Base-by-base conservation (phyloP, 2,797 vertebrate species). In the Coranthus polyacanthus region DNA sequence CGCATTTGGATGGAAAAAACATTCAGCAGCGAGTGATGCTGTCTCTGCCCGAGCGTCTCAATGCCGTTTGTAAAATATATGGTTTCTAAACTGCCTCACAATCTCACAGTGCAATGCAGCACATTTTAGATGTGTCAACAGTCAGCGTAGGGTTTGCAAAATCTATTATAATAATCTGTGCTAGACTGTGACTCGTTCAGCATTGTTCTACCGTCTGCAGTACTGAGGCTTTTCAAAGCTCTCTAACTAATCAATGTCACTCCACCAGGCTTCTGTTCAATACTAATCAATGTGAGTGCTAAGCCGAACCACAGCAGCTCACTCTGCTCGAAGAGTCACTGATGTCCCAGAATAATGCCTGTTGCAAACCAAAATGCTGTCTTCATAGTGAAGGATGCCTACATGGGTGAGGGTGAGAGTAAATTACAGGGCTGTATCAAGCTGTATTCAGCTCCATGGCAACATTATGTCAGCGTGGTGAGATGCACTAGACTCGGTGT, bases 201-300 rank as follows among this genome's bases (percentile, higher is more conserved):
- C 41, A 12, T n/a, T 38, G 55, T 66, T 41, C 42, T n/a, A 15
- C 18, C 34, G 29, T 51, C 15, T 54, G 57, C 26, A 54, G 42
- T 36, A 36, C 47, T 12, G 22, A 21, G 37, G 41, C 37, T 66
- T 58, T 41, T 26, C 22, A 61, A 60, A 45, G 38, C 64, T 37
- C 12, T 59, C 52, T 75, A 17, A 50, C 29, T 16, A 22, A 75
- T 64, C 63, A 32, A 47, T 72, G 50, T 17, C 56, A 22, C 42
- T 47, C 34, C 18, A 42, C 8, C 18, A n/a, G 56, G 50, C 37
- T 34, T 24, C 39, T 39, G 45, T 41, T 41, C 55, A 46, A 39
- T 44, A 42, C 49, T 18, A 41, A 57, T 66, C 46, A 47, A 54
- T 56, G 0, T 34, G 36, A 55, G 8, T 3, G 0, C 38, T 16